Percentiles rank a stretch among this genome's conserved stretches.
Evolutionary conservation across 2,113 vertebrate species (phyloP).

Genomic region (Uria lomvia): DNA sequence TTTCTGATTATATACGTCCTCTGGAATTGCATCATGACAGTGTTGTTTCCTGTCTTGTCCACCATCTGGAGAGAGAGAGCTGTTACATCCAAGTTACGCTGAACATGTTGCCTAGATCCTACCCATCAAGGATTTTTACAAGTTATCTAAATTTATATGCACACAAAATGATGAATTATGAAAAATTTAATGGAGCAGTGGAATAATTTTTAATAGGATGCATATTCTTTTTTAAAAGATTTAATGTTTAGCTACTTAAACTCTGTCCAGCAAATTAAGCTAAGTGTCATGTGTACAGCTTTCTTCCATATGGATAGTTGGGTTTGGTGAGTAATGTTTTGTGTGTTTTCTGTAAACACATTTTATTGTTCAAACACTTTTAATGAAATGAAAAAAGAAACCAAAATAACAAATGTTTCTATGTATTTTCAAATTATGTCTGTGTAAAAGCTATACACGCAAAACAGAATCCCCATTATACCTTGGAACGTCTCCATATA

Average conservation of each 20-base stretch:
- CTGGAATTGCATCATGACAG: neutral
- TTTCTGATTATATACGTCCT: neutral
- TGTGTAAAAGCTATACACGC: neutral
- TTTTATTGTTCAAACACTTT: neutral
- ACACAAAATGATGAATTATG: neutral
- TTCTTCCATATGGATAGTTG: neutral
- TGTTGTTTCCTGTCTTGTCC: neutral
- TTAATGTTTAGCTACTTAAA: neutral
- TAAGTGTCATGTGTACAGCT: neutral
- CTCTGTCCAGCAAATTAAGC: neutral
- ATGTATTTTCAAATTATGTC: neutral
- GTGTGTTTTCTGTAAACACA: neutral
- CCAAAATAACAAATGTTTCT: neutral
- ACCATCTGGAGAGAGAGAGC: neutral
- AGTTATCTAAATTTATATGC: neutral
- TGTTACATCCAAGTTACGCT: neutral
- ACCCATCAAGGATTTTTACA: neutral
- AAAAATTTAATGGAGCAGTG: neutral
- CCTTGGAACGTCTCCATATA: fast-evolving
- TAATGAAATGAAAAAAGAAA: neutral
- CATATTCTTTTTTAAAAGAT: neutral
- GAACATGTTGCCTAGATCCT: neutral
- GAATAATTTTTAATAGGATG: neutral
- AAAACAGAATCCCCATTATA: neutral
- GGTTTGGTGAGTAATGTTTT: neutral